Conservation (phyloP, 2,113 vertebrate genomes). For the Uropsilus gracilis region DNA sequence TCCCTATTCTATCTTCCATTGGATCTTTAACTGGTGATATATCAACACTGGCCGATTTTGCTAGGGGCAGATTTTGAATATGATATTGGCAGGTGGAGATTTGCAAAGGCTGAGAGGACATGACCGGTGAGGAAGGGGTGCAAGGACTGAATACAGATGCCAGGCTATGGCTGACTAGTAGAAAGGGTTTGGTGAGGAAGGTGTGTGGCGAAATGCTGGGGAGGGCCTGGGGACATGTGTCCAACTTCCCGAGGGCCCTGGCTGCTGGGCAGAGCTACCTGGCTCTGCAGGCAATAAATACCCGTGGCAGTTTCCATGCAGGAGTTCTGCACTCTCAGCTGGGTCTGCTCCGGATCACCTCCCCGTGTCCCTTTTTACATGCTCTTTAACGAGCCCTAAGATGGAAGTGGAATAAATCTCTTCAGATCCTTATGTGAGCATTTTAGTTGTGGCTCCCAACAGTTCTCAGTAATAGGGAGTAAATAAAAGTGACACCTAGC, state of each 20-base stretch:
- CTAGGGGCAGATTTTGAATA: neutral
- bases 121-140: neutral
- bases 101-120: neutral
- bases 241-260: neutral
- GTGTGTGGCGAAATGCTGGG: neutral
- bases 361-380: neutral
- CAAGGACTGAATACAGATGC: fast-evolving
- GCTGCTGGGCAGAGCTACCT: neutral
- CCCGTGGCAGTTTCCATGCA: neutral
- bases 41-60: neutral
- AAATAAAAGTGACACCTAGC: slow-evolving; percentile 29
- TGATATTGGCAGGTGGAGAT: neutral
- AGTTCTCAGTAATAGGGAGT: neutral
- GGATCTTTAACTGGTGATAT: neutral
- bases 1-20: neutral
- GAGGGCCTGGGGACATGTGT: fast-evolving
- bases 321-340: neutral
- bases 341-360: neutral
- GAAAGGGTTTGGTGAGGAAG: neutral
- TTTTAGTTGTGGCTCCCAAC: neutral
- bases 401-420: slow-evolving; percentile 43
- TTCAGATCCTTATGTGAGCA: neutral
- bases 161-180: neutral
- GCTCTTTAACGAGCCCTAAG: slow-evolving; percentile 15
- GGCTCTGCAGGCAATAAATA: neutral